phyloP scores from a whole-genome alignment of 1,140 invertebrate genomes.

The Zaprionus davidi region DNA sequence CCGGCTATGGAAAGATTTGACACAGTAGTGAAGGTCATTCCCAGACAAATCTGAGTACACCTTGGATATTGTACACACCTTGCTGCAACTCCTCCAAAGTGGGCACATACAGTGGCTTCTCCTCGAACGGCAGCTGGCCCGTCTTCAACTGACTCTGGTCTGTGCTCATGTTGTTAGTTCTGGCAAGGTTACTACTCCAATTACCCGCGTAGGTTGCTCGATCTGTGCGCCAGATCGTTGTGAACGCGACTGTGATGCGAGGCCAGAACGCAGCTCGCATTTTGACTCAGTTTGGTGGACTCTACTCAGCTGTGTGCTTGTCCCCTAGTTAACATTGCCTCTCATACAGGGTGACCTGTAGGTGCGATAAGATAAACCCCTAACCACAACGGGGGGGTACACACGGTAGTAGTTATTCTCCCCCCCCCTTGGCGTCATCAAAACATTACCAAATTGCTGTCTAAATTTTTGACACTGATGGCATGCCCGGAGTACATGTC shows the following conservation, averaged over 20 bases:
- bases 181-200: conserved; percentile 2
- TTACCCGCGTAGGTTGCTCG: neutral
- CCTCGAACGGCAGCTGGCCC: conserved; percentile 79
- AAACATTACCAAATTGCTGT: conserved; percentile 48
- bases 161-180: conserved; percentile 30
- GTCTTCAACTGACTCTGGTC: conserved; percentile 66
- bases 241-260: conserved; percentile 63
- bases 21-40: conserved; percentile 75
- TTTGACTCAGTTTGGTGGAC: conserved; percentile 48
- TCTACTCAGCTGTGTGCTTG: conserved; percentile 34
- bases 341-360: conserved; percentile 61
- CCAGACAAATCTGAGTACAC: conserved; percentile 14
- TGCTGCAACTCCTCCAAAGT: conserved; percentile 85
- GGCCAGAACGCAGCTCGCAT: conserved; percentile 19
- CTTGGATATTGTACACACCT: conserved; percentile 75
- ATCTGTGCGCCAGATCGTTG: conserved; percentile 62
- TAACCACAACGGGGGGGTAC: neutral
- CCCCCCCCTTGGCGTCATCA: neutral
- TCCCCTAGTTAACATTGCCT: conserved; percentile 77
- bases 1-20: conserved; percentile 72
- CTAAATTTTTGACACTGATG: conserved; percentile 30
- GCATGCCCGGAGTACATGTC: conserved; percentile 53
- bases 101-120: conserved; percentile 85
- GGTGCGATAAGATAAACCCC: conserved; percentile 67
- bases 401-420: conserved; percentile 1